Percentiles rank a stretch among this genome's conserved stretches.
Conservation (phyloP, 2,113 vertebrate genomes). For the Acrocephalus kingi region DNA sequence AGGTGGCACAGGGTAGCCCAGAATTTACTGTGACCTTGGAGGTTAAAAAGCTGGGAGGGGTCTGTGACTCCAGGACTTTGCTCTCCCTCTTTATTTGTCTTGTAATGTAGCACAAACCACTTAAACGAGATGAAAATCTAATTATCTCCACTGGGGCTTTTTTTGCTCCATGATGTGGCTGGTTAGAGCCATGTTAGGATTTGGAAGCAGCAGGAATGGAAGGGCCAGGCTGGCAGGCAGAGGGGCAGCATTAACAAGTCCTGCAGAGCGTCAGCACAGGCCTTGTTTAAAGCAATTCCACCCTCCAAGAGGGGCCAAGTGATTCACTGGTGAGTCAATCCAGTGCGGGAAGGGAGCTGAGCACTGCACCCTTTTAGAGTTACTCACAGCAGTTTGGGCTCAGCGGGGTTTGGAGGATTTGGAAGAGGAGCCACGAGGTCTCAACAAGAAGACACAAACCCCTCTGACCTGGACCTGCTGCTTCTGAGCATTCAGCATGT, state of each 20-base stretch:
- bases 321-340: conserved; percentile 39
- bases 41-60: background rate
- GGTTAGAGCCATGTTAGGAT: background rate
- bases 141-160: background rate
- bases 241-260: background rate
- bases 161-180: background rate
- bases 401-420: background rate
- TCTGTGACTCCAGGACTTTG: background rate
- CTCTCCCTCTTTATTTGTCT: conserved; percentile 16
- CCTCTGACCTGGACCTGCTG: too few species aligned
- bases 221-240: background rate
- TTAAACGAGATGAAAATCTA: background rate
- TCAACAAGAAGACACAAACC: background rate
- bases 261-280: background rate
- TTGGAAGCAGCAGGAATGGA: background rate
- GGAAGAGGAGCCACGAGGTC: background rate
- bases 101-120: background rate
- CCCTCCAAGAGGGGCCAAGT: conserved; percentile 2
- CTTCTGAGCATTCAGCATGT: too few species aligned
- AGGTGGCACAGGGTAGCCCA: background rate
- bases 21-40: background rate
- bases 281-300: background rate
- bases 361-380: background rate
- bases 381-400: background rate
- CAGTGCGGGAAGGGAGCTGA: background rate